These are phyloP conservation scores for Archips crataeganus DNA, from an alignment of 2,888 invertebrate species.

Conservation along the genomic window DNA sequence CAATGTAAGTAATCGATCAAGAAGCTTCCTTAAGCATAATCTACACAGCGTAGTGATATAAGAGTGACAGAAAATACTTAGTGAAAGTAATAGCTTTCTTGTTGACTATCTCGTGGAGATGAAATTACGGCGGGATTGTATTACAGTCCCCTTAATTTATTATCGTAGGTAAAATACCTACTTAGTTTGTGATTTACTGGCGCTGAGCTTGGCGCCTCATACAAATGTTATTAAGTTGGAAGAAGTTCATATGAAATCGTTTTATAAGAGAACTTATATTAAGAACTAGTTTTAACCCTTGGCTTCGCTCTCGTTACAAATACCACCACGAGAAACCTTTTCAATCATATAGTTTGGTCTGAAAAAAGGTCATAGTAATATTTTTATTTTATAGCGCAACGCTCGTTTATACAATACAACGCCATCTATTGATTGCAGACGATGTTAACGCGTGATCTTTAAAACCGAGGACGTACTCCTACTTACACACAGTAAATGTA, in stretches of 20 bases:
- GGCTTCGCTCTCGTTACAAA: no score
- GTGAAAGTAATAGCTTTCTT: constrained; percentile 18
- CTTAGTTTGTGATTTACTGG: constrained; percentile 14
- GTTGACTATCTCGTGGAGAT: constrained; percentile 16
- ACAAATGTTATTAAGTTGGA: background rate
- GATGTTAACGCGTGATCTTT: no score
- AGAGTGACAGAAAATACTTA: constrained; percentile 11
- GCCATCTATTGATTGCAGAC: no score
- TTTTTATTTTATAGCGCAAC: no score
- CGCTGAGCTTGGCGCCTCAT: constrained; percentile 5
- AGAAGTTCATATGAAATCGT: background rate
- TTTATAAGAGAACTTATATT: background rate
- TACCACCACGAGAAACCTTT: no score
- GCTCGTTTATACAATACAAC: no score
- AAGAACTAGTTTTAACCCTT: background rate
- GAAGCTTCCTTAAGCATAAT: constrained; percentile 4
- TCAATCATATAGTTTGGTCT: no score
- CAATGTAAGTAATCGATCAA: constrained; percentile 4
- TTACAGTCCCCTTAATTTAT: constrained; percentile 21
- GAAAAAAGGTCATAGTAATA: no score
- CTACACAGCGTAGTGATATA: background rate
- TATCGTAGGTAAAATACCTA: constrained; percentile 13
- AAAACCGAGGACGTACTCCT: no score
- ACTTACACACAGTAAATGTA: no score
- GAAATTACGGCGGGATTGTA: constrained; percentile 19